Base-by-base conservation (phyloP, 2,113 vertebrate genomes). In the Elgaria multicarinata region DNA sequence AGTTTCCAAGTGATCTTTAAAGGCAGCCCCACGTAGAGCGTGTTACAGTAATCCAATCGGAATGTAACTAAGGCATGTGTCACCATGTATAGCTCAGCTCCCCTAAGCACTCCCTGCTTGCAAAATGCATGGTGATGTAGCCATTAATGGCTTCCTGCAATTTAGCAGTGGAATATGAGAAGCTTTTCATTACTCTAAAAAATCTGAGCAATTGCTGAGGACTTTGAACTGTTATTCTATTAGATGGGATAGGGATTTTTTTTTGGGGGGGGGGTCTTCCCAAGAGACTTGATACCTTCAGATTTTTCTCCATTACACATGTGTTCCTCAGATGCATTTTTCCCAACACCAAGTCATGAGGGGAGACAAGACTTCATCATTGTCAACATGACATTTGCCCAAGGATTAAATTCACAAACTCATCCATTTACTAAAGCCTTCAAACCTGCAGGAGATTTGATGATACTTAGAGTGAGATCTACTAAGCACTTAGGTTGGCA, bases 241-340 rank as follows among this genome's bases (percentile, higher is more conserved):
- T 3, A 87, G 7, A 8, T 1, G 0, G 16, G 0, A 6, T 62
- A 24, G 50, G 7, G n/a, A n/a, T n/a, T n/a, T n/a, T n/a, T n/a
- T n/a, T 8, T 53, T 53, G 33, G 28, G 66, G 39, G 36, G 1
- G 20, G 36, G 13, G 3, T 7, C 0, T 9, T 58, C 2, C 36
- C 3, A 4, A 72, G 1, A 22, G 33, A n/a, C 62, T 83, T 71
- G 24, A 33, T 36, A 18, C 67, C 39, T 77, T 76, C 28, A 76
- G 16, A 24, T 12, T 24, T 67, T 78, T 55, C 77, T 1, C 1
- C 66, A 80, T 77, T 16, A n/a, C 39, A 62, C n/a, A 89, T 83
- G 46, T 16, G 88, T 91, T 82, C 1, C 28, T 39, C 53, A 53
- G 14, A 1, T 26, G 20, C 1, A 24, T 87, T 87, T 83, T 2